Conservation (phyloP, 2,888 invertebrate genomes). For the Trypoxylon attenuatum region DNA sequence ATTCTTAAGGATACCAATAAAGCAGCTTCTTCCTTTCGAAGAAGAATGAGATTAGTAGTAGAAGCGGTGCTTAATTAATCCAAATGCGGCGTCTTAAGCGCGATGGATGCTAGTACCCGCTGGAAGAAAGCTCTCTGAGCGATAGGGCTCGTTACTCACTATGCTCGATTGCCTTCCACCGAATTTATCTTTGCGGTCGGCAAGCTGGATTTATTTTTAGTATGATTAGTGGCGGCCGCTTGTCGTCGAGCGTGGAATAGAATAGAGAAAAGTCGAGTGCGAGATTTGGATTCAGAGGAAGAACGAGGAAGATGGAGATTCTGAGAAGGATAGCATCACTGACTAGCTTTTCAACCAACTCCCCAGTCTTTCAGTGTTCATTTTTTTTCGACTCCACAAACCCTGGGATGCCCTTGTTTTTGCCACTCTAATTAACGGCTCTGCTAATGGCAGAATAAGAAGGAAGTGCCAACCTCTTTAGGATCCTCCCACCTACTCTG, state of each 20-base stretch:
- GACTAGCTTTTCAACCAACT: slow-evolving; percentile 27
- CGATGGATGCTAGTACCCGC: slow-evolving; percentile 8
- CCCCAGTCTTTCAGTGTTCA: slow-evolving; percentile 17
- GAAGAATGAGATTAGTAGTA: slow-evolving; percentile 30
- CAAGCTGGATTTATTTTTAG: slow-evolving; percentile 36
- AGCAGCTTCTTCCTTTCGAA: too few species aligned
- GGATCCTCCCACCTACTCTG: slow-evolving; percentile 8
- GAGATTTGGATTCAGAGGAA: neutral
- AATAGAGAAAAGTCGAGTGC: neutral
- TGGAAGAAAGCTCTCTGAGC: slow-evolving; percentile 33
- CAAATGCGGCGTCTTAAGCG: slow-evolving; percentile 17
- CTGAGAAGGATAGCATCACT: neutral
- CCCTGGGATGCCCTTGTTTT: slow-evolving; percentile 32
- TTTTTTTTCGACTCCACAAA: slow-evolving; percentile 23
- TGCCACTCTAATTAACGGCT: slow-evolving; percentile 58
- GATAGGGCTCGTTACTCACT: slow-evolving; percentile 45
- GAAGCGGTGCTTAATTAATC: slow-evolving; percentile 44
- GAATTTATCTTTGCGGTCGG: slow-evolving; percentile 27
- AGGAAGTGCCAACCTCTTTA: slow-evolving; percentile 24
- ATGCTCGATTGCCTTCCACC: slow-evolving; percentile 26
- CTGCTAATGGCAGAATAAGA: slow-evolving; percentile 53
- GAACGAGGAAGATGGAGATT: slow-evolving; percentile 11
- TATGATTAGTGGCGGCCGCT: slow-evolving; percentile 35
- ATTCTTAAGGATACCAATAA: too few species aligned
- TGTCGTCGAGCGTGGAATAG: slow-evolving; percentile 25